Evolutionary conservation across 2,888 invertebrate species (phyloP), one percentile per base, ranked within the genome.

Genomic region (Pyralis farinalis): DNA sequence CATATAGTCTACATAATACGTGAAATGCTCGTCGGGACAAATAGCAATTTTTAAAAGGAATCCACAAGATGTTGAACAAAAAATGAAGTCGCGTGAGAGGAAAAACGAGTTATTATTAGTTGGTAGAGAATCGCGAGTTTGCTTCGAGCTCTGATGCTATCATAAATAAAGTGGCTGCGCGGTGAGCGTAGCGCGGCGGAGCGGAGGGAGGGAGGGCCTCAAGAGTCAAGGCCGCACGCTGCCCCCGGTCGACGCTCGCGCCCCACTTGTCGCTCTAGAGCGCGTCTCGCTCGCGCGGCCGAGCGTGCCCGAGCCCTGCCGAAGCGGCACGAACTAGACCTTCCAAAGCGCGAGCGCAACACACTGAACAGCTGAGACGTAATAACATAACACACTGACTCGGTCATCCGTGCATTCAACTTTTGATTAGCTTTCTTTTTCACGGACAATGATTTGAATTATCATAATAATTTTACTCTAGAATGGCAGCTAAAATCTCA

Each of bases 211-310:
- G 57, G 54, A 50, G 49, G 55, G 49, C 34, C 73, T 72, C 77
- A 85, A 89, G 91, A 92, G 92, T 93, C 93, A 93, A 93, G 93
- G 93, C 91, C 92, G 92, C 92, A 91, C 92, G 92, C 90, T 92
- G 92, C 92, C 92, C 92, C 91, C 91, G 87, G 77, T 94, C 96
- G 85, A 95, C 96, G 92, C 95, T 96, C 91, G 84, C 83, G 82
- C 76, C 80, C 82, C 81, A 80, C 81, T 79, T 83, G 83, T 81
- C 80, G 76, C 82, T 80, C 80, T 59, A 60, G 46, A 45, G 56
- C 49, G 46, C 53, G 62, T 83, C 85, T 81, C 82, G 66, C 77
- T 84, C 75, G 54, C 58, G 45, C 59, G 43, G 40, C 67, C 84
- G 85, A 83, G 43, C 43, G 30, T 34, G 41, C 40, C 75, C 86